Evolutionary conservation across 2,113 vertebrate genomes (phyloP).

Genomic region (Hippocampus barbouri): DNA sequence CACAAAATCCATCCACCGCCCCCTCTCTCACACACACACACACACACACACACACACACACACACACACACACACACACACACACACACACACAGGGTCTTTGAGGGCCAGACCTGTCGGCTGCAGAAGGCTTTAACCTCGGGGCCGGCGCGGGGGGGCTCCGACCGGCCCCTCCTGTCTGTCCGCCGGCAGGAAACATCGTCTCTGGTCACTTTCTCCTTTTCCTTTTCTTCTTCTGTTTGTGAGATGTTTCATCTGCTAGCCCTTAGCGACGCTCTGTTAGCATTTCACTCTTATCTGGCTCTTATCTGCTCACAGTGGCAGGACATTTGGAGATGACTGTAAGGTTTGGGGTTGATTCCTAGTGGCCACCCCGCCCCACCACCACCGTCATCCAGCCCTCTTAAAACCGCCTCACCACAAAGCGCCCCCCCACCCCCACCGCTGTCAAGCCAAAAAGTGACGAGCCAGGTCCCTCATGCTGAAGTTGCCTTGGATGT

Average conservation of each 20-base stretch:
- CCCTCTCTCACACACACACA: not conserved
- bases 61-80: not conserved
- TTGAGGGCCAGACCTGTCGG: conserved; percentile 46
- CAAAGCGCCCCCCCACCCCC: too few species aligned
- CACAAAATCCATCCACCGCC: not conserved
- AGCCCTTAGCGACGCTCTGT: not conserved
- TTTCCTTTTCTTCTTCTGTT: not conserved
- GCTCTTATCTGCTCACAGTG: not conserved
- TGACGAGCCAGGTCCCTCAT: too few species aligned
- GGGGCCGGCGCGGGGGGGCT: conserved; percentile 2
- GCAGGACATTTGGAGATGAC: not conserved
- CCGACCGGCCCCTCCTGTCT: conserved; percentile 10
- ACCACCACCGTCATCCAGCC: too few species aligned
- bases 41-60: not conserved
- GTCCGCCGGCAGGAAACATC: not conserved
- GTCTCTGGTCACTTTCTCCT: not conserved
- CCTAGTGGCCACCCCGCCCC: too few species aligned
- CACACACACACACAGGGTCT: not conserved
- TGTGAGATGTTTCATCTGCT: not conserved
- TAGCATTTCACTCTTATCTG: not conserved
- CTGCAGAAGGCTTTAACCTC: conserved; percentile 50
- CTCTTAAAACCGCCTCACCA: too few species aligned
- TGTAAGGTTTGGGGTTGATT: not conserved
- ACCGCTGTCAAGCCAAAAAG: too few species aligned
- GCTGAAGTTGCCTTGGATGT: too few species aligned